Evolutionary conservation across 2,113 vertebrate genomes (phyloP).

Genomic region (Lepus americanus): DNA sequence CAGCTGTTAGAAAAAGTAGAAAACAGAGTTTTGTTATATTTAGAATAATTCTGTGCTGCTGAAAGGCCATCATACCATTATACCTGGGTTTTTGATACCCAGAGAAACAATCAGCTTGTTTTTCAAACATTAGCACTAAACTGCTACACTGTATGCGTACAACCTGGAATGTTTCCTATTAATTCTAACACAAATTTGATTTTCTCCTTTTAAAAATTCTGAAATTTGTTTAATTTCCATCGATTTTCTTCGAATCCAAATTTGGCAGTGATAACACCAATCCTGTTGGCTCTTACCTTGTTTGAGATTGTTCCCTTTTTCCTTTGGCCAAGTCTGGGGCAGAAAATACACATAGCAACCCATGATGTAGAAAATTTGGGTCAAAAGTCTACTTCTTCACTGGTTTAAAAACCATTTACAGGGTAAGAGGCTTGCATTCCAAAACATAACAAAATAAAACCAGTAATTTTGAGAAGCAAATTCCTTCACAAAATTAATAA

Average conservation of each 20-base stretch:
- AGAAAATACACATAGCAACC: not conserved
- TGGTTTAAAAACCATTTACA: slow-evolving; percentile 15
- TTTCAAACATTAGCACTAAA: slow-evolving; percentile 2
- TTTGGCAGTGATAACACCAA: slow-evolving; percentile 9
- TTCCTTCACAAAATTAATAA: slow-evolving; percentile 39
- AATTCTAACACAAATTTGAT: slow-evolving; percentile 1
- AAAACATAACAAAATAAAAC: slow-evolving; percentile 40
- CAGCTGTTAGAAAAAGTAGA: not conserved
- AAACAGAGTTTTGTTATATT: slow-evolving; percentile 6
- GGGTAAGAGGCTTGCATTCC: not conserved
- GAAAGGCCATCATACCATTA: not conserved
- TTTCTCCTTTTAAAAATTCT: slow-evolving; percentile 31
- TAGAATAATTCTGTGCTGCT: slow-evolving; percentile 25
- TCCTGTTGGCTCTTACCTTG: not conserved
- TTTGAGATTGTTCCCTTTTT: slow-evolving; percentile 19
- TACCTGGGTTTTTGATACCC: not conserved
- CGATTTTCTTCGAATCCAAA: slow-evolving; percentile 47
- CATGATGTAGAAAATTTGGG: not conserved
- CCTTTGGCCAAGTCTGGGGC: not conserved
- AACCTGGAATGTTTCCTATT: slow-evolving; percentile 25
- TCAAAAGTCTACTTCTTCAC: slow-evolving; percentile 24
- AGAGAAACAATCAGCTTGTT: slow-evolving; percentile 41
- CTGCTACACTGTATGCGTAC: not conserved
- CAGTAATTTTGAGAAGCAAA: slow-evolving; percentile 32
- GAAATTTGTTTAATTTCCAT: slow-evolving; percentile 31